Conservation (phyloP, 2,888 invertebrate species). For the Holacanthella duospinosa region DNA sequence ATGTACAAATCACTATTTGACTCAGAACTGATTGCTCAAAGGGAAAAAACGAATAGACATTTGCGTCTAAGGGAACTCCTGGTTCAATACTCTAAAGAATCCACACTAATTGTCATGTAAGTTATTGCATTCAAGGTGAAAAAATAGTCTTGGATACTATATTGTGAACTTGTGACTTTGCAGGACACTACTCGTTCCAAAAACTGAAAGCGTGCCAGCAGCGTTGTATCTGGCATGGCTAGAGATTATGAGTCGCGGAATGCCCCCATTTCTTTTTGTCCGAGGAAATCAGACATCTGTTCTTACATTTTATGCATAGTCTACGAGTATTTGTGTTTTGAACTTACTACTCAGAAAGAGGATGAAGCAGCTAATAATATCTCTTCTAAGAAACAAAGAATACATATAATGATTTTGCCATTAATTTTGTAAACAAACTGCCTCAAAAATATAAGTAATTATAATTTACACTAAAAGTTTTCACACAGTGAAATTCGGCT, state of each 20-base stretch:
- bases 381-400: too few species aligned
- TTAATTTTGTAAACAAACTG: too few species aligned
- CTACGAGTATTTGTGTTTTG: too few species aligned
- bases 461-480: too few species aligned
- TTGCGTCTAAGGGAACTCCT: constrained; percentile 77
- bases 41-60: constrained; percentile 78
- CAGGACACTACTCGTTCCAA: not conserved
- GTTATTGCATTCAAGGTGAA: too few species aligned
- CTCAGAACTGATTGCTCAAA: constrained; percentile 65
- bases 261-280: constrained; percentile 75
- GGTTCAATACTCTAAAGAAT: constrained; percentile 63
- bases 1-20: constrained; percentile 46
- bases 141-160: not conserved
- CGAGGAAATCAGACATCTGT: constrained; percentile 82
- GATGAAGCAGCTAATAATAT: too few species aligned
- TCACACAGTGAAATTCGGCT: too few species aligned
- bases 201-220: constrained; percentile 43
- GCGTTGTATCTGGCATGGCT: constrained; percentile 93
- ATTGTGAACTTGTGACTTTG: not conserved
- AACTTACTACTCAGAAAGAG: too few species aligned
- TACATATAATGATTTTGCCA: too few species aligned
- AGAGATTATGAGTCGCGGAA: constrained; percentile 71
- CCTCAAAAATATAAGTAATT: too few species aligned
- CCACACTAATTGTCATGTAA: constrained; percentile 81
- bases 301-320: constrained; percentile 75